Percentiles rank a stretch among this genome's conserved stretches.
phyloP scores from a whole-genome alignment of 2,888 invertebrate species.

The Lycocerus yunnanus region DNA sequence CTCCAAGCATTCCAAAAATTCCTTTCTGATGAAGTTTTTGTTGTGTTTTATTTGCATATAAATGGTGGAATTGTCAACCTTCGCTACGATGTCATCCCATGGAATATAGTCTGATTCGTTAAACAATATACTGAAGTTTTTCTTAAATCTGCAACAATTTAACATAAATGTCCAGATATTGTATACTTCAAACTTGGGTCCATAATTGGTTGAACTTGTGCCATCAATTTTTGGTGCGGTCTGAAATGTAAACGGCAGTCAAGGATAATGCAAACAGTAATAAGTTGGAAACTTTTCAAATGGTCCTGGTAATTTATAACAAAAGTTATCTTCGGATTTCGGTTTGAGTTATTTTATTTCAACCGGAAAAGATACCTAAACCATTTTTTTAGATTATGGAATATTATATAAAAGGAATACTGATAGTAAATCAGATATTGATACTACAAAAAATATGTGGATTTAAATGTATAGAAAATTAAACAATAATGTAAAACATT shows the following conservation, averaged over 20 bases:
- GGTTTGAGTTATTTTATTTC: background rate
- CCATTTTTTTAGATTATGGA: background rate
- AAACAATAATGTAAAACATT: too few species aligned
- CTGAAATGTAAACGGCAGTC: background rate
- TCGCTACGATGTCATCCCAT: conserved; percentile 20
- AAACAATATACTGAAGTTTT: conserved; percentile 4
- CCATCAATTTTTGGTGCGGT: conserved; percentile 11
- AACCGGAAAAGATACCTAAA: background rate
- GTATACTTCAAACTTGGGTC: conserved; percentile 12
- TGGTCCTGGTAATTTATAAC: background rate
- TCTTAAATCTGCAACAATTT: background rate
- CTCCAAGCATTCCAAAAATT: background rate
- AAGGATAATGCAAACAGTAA: background rate
- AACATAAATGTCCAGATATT: conserved; percentile 3
- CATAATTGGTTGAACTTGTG: conserved; percentile 24
- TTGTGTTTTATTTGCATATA: conserved; percentile 19
- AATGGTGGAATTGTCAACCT: conserved; percentile 5
- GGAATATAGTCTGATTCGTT: conserved; percentile 12
- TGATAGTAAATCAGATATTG: too few species aligned
- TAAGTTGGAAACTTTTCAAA: too few species aligned
- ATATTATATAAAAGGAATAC: too few species aligned
- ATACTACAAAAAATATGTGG: too few species aligned
- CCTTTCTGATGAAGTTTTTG: conserved; percentile 1
- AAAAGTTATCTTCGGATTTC: background rate
- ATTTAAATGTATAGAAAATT: too few species aligned